Conservation (phyloP, 2,888 invertebrate species). For the Rhagophthalmus giganteus region DNA sequence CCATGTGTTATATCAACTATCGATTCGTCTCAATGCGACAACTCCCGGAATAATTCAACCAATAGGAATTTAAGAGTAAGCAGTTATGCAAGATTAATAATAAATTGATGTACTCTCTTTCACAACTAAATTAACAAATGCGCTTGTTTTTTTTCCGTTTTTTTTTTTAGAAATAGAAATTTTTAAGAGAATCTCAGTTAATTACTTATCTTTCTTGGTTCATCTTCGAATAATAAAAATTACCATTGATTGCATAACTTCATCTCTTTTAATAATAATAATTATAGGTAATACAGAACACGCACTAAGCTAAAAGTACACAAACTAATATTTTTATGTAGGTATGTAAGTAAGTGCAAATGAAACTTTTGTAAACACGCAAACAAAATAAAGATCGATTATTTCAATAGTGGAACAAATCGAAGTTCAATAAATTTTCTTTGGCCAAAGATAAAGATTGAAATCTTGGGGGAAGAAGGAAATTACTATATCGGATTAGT, state of each 20-base stretch:
- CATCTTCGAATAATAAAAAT: background rate
- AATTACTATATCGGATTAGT: no score
- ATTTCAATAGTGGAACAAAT: background rate
- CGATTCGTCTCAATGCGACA: conserved; percentile 20
- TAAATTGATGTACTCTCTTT: conserved; percentile 5
- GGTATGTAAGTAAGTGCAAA: background rate
- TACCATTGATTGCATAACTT: background rate
- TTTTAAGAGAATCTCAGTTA: no score
- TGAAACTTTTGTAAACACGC: background rate
- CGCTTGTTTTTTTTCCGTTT: conserved; percentile 2
- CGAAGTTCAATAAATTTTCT: background rate
- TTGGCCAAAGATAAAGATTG: no score
- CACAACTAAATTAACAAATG: conserved; percentile 16
- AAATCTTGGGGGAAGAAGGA: no score
- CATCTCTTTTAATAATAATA: background rate
- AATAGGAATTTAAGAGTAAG: conserved; percentile 21
- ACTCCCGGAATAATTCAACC: conserved; percentile 11
- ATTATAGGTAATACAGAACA: background rate
- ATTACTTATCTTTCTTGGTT: background rate
- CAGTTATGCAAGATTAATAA: conserved; percentile 19
- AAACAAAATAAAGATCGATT: background rate
- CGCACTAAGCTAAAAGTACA: background rate
- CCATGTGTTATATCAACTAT: conserved; percentile 20
- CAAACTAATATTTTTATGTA: background rate
- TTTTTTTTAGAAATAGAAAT: conserved; percentile 1